phyloP scores from a whole-genome alignment of 2,888 invertebrate species.

The Phanerotoma sp. region DNA sequence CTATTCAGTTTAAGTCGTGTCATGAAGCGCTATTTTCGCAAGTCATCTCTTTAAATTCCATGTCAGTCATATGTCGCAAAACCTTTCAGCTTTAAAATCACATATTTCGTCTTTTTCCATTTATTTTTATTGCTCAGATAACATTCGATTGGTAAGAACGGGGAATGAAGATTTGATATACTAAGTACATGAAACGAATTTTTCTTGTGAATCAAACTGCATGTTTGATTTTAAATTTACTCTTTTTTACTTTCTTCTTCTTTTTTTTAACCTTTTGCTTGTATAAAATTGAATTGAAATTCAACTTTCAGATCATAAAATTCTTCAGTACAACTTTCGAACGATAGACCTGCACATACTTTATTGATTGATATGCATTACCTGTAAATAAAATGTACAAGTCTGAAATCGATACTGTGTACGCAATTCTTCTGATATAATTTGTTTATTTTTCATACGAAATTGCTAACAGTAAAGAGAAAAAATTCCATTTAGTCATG shows the following conservation, averaged over 20 bases:
- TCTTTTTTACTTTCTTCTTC: background rate
- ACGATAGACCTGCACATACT: slow-evolving; percentile 2
- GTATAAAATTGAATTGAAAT: slow-evolving; percentile 4
- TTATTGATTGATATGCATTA: slow-evolving; percentile 3
- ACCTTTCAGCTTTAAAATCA: background rate
- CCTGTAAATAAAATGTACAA: background rate
- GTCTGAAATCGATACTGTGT: background rate
- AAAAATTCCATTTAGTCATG: too few relatives aligned
- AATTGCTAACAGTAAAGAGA: too few relatives aligned
- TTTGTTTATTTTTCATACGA: too few relatives aligned
- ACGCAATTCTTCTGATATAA: background rate
- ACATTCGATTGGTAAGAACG: slow-evolving; percentile 4
- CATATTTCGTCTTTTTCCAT: slow-evolving; percentile 2
- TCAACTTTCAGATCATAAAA: slow-evolving; percentile 1
- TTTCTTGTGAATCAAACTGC: slow-evolving; percentile 4
- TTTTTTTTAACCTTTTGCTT: background rate
- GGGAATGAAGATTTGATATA: slow-evolving; percentile 5
- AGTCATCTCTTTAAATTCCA: slow-evolving; percentile 1
- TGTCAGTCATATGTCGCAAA: background rate
- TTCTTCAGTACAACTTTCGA: slow-evolving; percentile 3
- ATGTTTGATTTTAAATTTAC: background rate
- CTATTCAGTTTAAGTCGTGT: background rate
- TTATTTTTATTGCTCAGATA: slow-evolving; percentile 9
- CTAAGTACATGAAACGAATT: slow-evolving; percentile 19
- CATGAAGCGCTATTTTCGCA: slow-evolving; percentile 1